Base-by-base conservation (phyloP, 2,797 vertebrate genomes). In the Apodemus agrarius region DNA sequence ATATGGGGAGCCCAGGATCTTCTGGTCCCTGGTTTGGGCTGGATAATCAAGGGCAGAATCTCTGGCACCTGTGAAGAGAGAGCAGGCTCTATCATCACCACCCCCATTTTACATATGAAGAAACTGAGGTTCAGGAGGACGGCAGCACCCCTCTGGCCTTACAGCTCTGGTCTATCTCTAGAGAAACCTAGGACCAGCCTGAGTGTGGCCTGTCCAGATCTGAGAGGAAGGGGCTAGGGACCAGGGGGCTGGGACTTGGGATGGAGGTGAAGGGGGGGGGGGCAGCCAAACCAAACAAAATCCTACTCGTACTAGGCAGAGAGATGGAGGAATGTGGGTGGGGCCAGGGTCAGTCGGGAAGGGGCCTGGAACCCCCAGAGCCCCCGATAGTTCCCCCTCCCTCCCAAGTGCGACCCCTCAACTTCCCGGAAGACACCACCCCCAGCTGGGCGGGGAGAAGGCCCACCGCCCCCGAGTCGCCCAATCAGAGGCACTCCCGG, bases 381-480 rank as follows among this genome's bases (percentile, higher is more conserved):
- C 31, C 75, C 74, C 65, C 19, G 43, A 54, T 67, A 61, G 52
- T 82, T 52, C 86, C 72, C 83, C 46, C 76, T 79, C 75, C 75
- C 29, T 13, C 29, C 49, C 9, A 88, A 72, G 86, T 31, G 91
- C 86, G 80, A 80, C 95, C 96, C 94, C 76, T 95, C 93, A 57
- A 81, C 84, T 94, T 95, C 97, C 76, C 81, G 49, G 69, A 92
- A 97, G 94, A 86, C 92, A 37, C 83, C 96, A 34, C 82, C 93
- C 80, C 74, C 75, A 54, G 86, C 86, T 49, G 96, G 95, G 96
- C 91, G 89, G 93, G 75, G 91, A 88, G 67, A 67, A 74, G 96
- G 94, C 49, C 96, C 96, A 63, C 92, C 72, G 79, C 96, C 92
- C 96, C 90, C 92, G 7, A 96, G 96, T 90, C 96, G 40, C 93